Evolutionary conservation across 2,113 vertebrate species (phyloP).

Genomic region (Phoenicopterus ruber): DNA sequence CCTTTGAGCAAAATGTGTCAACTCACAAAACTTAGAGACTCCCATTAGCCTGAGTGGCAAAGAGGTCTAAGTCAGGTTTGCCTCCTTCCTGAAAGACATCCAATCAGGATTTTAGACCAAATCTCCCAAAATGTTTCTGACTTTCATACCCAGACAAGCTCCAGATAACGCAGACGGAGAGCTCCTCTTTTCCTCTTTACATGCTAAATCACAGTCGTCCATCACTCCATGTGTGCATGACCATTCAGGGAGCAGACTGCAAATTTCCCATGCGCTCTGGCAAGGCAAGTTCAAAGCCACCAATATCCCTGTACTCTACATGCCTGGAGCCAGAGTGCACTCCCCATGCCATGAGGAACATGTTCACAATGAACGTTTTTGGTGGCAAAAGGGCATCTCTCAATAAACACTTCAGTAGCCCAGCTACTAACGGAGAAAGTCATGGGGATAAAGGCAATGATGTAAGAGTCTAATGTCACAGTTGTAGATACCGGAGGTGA

Average conservation of each 20-base stretch:
- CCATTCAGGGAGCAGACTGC: background rate
- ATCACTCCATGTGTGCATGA: background rate
- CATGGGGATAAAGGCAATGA: background rate
- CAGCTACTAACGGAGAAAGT: background rate
- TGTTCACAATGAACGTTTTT: background rate
- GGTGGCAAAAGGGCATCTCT: background rate
- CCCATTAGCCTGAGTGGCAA: background rate
- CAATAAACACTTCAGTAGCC: background rate
- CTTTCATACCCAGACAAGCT: background rate
- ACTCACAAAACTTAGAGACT: background rate
- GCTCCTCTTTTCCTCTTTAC: background rate
- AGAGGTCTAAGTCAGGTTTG: background rate
- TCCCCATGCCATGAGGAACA: background rate
- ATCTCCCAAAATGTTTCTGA: background rate
- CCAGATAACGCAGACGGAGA: background rate
- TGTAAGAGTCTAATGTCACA: background rate
- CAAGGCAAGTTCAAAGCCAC: background rate
- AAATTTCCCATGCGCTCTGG: background rate
- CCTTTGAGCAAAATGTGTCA: background rate
- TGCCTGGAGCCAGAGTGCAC: background rate
- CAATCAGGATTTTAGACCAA: background rate
- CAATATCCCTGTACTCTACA: background rate
- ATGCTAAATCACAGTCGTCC: background rate
- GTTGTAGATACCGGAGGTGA: background rate
- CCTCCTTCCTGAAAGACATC: background rate